A percentile compares a stretch with the other conserved stretches of the same genome.
phyloP scores from a whole-genome alignment of 2,113 vertebrate genomes.

The Sphyrna mokarran region DNA sequence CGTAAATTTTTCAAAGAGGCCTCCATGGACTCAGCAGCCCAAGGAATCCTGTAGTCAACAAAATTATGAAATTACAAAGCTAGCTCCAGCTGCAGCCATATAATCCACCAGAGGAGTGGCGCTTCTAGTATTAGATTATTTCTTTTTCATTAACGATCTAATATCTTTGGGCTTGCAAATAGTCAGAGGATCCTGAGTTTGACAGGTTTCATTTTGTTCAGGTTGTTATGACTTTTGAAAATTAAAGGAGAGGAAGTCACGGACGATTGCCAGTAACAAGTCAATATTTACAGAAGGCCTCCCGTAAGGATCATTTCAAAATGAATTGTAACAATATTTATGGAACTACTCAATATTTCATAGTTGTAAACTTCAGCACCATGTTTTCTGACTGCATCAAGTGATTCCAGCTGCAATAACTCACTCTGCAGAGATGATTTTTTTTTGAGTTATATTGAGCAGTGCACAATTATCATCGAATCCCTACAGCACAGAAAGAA shows the following conservation, averaged over 20 bases:
- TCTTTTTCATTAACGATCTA: background rate
- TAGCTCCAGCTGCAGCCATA: background rate
- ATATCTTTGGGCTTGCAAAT: background rate
- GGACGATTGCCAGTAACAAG: background rate
- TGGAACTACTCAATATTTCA: background rate
- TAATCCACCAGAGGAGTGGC: no score
- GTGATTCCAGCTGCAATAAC: background rate
- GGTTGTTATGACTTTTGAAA: background rate
- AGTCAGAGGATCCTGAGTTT: background rate
- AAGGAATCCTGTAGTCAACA: background rate
- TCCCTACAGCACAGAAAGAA: no score
- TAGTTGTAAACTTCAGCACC: background rate
- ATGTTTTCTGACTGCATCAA: background rate
- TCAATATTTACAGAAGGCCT: background rate
- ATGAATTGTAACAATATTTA: background rate
- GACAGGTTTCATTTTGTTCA: background rate
- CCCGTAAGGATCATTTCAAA: background rate
- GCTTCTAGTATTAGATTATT: background rate
- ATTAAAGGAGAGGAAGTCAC: background rate
- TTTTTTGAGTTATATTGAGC: background rate
- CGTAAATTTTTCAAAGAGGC: background rate
- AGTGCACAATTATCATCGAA: background rate
- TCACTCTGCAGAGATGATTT: background rate
- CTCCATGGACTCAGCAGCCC: background rate
- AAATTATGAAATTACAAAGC: background rate